These are phyloP conservation scores for Acanthococcus lagerstroemiae DNA, from an alignment of 2,888 invertebrate genomes.

Conservation along the genomic window DNA sequence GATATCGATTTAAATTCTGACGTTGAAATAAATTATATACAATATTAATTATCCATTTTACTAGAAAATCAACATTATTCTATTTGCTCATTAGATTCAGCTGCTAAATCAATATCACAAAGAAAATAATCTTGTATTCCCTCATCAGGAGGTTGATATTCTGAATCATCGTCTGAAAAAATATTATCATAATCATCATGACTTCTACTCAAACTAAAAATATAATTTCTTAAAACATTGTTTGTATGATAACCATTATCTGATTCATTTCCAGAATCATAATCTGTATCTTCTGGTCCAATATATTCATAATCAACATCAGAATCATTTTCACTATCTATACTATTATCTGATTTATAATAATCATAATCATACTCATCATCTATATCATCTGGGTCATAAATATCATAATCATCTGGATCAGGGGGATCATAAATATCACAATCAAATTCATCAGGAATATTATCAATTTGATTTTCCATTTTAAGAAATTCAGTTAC, in stretches of 20 bases:
- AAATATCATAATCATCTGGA: too few relatives aligned
- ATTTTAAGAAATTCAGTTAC: background rate
- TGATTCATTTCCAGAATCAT: conserved; percentile 5
- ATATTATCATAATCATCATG: background rate
- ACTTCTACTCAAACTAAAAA: background rate
- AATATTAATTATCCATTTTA: too few relatives aligned
- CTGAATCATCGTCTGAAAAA: too few relatives aligned
- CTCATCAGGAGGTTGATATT: too few relatives aligned
- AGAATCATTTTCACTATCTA: conserved; percentile 4
- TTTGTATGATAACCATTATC: background rate
- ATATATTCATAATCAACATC: conserved; percentile 10
- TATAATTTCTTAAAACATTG: background rate
- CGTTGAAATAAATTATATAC: too few relatives aligned
- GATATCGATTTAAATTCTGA: too few relatives aligned
- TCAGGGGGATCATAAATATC: too few relatives aligned
- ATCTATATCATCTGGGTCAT: background rate
- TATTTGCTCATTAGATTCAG: too few relatives aligned
- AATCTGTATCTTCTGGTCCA: conserved; percentile 14
- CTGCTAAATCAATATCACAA: too few relatives aligned
- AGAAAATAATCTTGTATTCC: too few relatives aligned
- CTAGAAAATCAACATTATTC: too few relatives aligned
- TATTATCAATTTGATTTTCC: background rate
- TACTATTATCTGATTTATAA: background rate
- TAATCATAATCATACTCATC: background rate
- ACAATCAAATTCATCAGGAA: too few relatives aligned